Evolutionary conservation across 1,140 invertebrate species (phyloP).

Genomic region (Drosophila pseudoananassae): DNA sequence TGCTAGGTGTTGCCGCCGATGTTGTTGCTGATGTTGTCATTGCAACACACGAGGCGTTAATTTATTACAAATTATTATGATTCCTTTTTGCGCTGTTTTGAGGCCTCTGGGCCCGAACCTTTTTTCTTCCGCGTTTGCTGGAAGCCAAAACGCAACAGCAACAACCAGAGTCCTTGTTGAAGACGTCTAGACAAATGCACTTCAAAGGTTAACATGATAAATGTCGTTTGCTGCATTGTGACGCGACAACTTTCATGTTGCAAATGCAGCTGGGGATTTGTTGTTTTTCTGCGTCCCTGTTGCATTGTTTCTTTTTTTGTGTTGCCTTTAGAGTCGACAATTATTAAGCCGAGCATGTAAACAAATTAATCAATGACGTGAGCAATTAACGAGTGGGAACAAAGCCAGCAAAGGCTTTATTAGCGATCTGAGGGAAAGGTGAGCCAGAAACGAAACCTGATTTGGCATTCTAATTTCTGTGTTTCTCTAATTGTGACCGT

Average conservation of each 20-base stretch:
- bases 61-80: slow-evolving; percentile 83
- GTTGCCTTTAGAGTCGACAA: slow-evolving; percentile 33
- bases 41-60: slow-evolving; percentile 68
- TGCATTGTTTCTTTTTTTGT: slow-evolving; percentile 43
- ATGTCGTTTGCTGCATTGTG: slow-evolving; percentile 78
- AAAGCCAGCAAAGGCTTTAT: neutral
- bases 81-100: slow-evolving; percentile 57
- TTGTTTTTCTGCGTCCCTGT: slow-evolving; percentile 41
- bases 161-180: slow-evolving; percentile 66
- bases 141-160: slow-evolving; percentile 31
- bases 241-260: slow-evolving; percentile 76
- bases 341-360: slow-evolving; percentile 68
- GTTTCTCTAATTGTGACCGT: slow-evolving; percentile 69
- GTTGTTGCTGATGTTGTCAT: slow-evolving; percentile 41
- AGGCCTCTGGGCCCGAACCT: slow-evolving; percentile 9
- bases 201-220: slow-evolving; percentile 83
- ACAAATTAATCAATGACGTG: slow-evolving; percentile 77
- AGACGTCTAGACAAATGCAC: slow-evolving; percentile 83
- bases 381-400: slow-evolving; percentile 58
- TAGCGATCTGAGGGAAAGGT: neutral
- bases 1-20: slow-evolving; percentile 53
- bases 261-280: slow-evolving; percentile 41
- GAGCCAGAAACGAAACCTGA: slow-evolving; percentile 15
- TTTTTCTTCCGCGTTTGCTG: slow-evolving; percentile 39
- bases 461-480: slow-evolving; percentile 49